Evolutionary conservation across 2,113 vertebrate species (phyloP), one percentile per base, ranked within the genome.

Genomic region (Solenodon paradoxus): DNA sequence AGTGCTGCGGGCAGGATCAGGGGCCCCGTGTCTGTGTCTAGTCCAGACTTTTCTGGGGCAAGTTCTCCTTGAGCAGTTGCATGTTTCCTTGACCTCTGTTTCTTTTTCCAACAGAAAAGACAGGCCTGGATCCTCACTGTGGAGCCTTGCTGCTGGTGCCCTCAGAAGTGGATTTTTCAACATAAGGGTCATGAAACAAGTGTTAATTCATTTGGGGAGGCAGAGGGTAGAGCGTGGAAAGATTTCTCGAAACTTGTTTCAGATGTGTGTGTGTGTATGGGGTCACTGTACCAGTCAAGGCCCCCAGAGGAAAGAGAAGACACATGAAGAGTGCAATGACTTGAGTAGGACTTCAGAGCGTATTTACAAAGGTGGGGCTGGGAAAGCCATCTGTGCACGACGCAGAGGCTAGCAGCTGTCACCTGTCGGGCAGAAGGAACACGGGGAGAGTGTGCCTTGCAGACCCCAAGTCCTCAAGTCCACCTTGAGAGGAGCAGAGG

Each of bases 1-100:
- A 9, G 12, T 1, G 0, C 78, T 38, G 22, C 0, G 2, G 59
- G 30, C 16, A 57, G 38, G 26, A 7, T 38, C 35, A 0, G 1
- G 30, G 24, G 24, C 38, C 9, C 20, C 2, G 9, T 28, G 19
- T 71, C 28, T 10, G 42, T 47, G 24, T 28, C 24, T 19, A 53
- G 40, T 32, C n/a, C 19, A 61, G 47, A 20, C 8, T 74, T 28
- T 17, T 20, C 10, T 8, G 3, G n/a, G 83, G 8, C 26, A 55
- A 20, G 59, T 35, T 75, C 32, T 69, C 61, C 51, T 47, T 47
- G 66, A 81, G 10, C 32, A 90, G 19, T 26, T n/a, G n/a, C 55
- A 45, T 89, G 26, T 72, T 85, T 51, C 35, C 30, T 45, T 40
- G 55, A 82, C 63, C 42, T 82, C 24, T 4, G 9, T 57, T 83